phyloP scores from a whole-genome alignment of 1,140 invertebrate genomes.

The Euwallacea fornicatus region DNA sequence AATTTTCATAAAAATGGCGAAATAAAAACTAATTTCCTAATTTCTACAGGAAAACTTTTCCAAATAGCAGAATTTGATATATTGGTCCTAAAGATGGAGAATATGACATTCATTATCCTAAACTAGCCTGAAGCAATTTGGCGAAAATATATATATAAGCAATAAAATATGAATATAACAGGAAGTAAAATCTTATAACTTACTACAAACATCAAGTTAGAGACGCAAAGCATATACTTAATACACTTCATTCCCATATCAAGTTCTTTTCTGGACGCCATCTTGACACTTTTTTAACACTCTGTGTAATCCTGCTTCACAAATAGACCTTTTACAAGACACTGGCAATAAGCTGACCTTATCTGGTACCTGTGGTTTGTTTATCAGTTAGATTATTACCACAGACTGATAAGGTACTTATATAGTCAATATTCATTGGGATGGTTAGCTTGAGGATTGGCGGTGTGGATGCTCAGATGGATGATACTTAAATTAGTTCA shows the following conservation, averaged over 20 bases:
- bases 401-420: conserved; percentile 21
- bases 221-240: conserved; percentile 79
- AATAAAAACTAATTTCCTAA: too few species aligned
- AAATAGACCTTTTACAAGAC: conserved; percentile 4
- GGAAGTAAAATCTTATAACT: conserved; percentile 54
- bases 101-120: too few species aligned
- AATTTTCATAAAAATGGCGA: neutral
- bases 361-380: conserved; percentile 19
- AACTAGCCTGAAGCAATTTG: too few species aligned
- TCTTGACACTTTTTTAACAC: conserved; percentile 49
- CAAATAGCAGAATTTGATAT: too few species aligned
- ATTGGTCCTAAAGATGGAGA: too few species aligned
- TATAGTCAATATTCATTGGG: neutral
- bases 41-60: too few species aligned
- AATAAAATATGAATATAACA: too few species aligned
- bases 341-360: conserved; percentile 14
- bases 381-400: conserved; percentile 18
- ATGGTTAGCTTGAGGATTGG: too few species aligned
- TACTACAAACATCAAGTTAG: conserved; percentile 86
- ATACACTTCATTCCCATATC: conserved; percentile 77
- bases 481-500: too few species aligned
- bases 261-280: conserved; percentile 57
- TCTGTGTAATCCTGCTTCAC: neutral
- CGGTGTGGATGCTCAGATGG: too few species aligned
- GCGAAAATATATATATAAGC: too few species aligned